Base-by-base conservation (phyloP, 2,797 vertebrate genomes). In the Hydrocynus forskahlii region DNA sequence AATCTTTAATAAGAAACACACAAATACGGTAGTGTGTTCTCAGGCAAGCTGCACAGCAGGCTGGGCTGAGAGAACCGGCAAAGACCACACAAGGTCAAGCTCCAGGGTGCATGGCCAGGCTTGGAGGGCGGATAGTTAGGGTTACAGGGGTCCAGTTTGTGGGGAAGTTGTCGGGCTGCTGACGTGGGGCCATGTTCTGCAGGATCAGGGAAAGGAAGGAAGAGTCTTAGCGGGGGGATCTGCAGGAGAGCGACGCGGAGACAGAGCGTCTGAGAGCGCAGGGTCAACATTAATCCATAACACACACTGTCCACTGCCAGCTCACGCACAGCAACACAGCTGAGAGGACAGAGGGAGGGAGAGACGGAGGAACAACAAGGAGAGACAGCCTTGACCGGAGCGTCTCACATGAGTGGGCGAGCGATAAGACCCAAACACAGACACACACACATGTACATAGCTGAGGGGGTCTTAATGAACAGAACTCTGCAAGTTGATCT, bases 401-500 rank as follows among this genome's bases (percentile, higher is more conserved):
- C 57, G 17, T 78, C 68, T 77, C 12, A 17, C 29, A 40, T 71
- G 76, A 79, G 69, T 55, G 82, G 82, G 54, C 29, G 25, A 67
- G 67, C 6, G 70, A 86, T 84, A 86, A 86, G 69, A 54, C 77
- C 13, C 23, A 40, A 19, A 69, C 69, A 75, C 16, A 23, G 19
- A 79, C 71, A 75, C 52, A 52, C 43, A 70, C 63, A 68, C 72
- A 79, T 2, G n/a, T 16, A 81, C 64, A 75, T 55, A 80, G 63
- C 52, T 66, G 74, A 71, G 48, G 80, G 80, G 73, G 77, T 85
- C 79, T 88, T 90, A 89, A 90, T 91, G 85, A 88, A 89, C 84
- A 86, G 76, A 85, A 87, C 23, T 86, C 79, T 75, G 84, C 76
- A 91, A 91, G 88, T 82, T 70, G 78, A 90, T 91, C 87, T 83